These are phyloP conservation scores for Grantiella picta DNA, from an alignment of 2,113 vertebrate species.

Conservation along the genomic window DNA sequence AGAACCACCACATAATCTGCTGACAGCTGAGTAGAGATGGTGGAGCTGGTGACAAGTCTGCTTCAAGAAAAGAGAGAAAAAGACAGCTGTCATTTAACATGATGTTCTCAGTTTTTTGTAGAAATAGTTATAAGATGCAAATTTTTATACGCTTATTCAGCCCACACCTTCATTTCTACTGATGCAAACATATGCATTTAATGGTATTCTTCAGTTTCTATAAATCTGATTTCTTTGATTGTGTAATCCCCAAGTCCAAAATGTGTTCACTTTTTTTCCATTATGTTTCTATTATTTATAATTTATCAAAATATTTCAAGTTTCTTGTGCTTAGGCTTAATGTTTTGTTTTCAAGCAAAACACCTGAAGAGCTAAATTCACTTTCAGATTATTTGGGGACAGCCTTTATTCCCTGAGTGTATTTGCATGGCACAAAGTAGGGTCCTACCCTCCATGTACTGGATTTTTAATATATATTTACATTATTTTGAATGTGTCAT, in stretches of 20 bases:
- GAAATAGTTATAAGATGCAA: slow-evolving; percentile 16
- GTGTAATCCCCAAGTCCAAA: not conserved
- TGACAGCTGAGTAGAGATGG: not conserved
- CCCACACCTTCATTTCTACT: not conserved
- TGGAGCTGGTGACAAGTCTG: not conserved
- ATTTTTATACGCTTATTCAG: not conserved
- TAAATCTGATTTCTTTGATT: not conserved
- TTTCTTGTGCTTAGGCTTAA: not conserved
- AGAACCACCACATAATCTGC: not conserved
- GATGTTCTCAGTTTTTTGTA: not conserved
- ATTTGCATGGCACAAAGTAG: not conserved
- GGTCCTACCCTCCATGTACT: accelerated
- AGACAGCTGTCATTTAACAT: slow-evolving; percentile 8
- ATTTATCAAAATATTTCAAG: not conserved
- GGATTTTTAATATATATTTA: not conserved
- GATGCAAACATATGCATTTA: not conserved
- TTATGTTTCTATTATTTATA: not conserved
- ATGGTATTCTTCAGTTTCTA: not conserved
- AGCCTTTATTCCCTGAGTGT: not conserved
- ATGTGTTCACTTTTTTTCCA: not conserved
- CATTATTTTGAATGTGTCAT: not conserved
- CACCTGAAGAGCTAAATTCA: not conserved
- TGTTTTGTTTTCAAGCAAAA: not conserved
- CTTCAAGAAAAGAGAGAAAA: not conserved
- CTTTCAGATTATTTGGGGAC: not conserved